Evolutionary conservation across 2,797 vertebrate genomes (phyloP).

Genomic region (Psittacula derbiana): DNA sequence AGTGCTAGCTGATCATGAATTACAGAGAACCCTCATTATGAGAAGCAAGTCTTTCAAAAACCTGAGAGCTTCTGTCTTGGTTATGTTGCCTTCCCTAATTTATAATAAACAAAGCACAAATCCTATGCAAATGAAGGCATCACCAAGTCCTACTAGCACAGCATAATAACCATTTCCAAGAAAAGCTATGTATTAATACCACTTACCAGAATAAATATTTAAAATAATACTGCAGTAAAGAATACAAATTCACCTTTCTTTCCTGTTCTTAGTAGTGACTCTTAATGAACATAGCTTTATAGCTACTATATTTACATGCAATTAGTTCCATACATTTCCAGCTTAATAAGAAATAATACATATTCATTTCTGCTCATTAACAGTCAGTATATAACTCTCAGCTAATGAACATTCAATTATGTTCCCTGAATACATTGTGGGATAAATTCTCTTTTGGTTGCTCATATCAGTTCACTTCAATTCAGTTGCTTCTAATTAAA

Average conservation of each 20-base stretch:
- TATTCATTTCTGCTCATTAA: conserved; percentile 71
- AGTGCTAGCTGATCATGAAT: not conserved
- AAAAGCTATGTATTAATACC: conserved; percentile 12
- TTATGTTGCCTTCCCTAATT: not conserved
- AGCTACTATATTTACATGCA: conserved; percentile 57
- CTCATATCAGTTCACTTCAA: conserved; percentile 58
- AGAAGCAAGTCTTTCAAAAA: not conserved
- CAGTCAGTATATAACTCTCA: conserved; percentile 65
- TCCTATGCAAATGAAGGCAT: not conserved
- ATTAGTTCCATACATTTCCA: conserved; percentile 60
- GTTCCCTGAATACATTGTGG: conserved; percentile 48
- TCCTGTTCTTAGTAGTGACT: not conserved
- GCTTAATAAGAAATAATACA: conserved; percentile 67
- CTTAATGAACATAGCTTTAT: conserved; percentile 48
- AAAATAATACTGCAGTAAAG: not conserved
- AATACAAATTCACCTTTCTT: conserved; percentile 45
- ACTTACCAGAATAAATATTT: conserved; percentile 49
- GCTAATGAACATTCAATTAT: conserved; percentile 69
- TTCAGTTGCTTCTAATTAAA: conserved; percentile 68
- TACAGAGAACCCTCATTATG: not conserved
- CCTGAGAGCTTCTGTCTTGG: not conserved
- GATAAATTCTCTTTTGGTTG: conserved; percentile 60
- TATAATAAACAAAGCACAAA: conserved; percentile 31
- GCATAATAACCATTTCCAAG: not conserved
- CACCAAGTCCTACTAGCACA: not conserved